Base-by-base conservation (phyloP, 2,888 invertebrate genomes). In the Xestia ashworthii region DNA sequence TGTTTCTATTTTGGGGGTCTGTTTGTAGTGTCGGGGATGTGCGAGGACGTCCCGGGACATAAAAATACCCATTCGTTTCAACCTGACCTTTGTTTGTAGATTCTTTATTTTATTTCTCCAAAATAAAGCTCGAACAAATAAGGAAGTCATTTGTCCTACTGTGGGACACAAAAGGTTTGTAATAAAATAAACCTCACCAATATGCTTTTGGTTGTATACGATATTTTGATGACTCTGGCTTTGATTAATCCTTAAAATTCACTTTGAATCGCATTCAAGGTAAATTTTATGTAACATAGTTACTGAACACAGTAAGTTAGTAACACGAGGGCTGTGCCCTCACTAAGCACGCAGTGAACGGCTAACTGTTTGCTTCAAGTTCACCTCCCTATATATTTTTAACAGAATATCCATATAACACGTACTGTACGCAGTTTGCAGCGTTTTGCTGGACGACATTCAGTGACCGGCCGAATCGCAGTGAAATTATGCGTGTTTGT, bases 1-100 rank as follows among this genome's bases (percentile, higher is more conserved):
- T 85, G 83, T 82, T 72, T 74, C 55, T 72, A 76, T 76, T 84
- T 72, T 76, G 62, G 44, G 22, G 25, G 44, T 60, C 46, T 67
- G 46, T 71, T 76, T 25, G 19, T 64, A 19, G 55, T 25, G 38
- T 64, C 16, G 46, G 69, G 69, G 69, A 44, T 46, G 46, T 58
- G 73, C 38, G 60, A 38, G 58, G 25, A 75, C 19, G 66, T 78
- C 53, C 44, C 69, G 69, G 60, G n/a, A 62, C 44, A 73, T 81
- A 67, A 73, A 83, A 69, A 53, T 58, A 62, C 48, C 48, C 71
- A 81, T 81, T 25, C 32, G 11, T 82, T 67, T 71, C 16, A 55
- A 50, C 48, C 67, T 67, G 67, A 55, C 67, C 60, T 70, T 53
- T 82, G 62, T 41, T 60, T 46, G 25, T 53, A 8, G 25, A 55